Conservation (phyloP, 2,113 vertebrate species). For the Anoura caudifer region DNA sequence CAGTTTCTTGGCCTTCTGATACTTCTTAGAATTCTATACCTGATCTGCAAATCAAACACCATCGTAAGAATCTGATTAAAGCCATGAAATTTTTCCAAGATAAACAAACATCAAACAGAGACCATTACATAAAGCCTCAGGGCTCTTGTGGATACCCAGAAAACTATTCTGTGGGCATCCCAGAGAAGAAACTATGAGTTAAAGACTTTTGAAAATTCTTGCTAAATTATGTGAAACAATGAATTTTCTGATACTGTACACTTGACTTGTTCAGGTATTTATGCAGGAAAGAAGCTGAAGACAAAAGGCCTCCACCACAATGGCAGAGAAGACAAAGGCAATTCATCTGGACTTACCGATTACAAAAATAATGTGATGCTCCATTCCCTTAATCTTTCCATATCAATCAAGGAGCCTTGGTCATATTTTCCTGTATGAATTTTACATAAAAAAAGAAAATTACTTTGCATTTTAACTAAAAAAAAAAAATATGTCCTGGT, state of each 20-base stretch:
- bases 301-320: background rate
- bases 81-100: background rate
- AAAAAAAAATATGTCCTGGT: background rate
- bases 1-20: background rate
- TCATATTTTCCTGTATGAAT: background rate
- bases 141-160: background rate
- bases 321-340: background rate
- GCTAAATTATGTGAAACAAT: background rate
- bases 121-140: background rate
- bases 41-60: constrained; percentile 55
- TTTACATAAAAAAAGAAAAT: constrained; percentile 22
- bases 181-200: background rate
- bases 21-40: constrained; percentile 28
- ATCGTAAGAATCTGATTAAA: constrained; percentile 35
- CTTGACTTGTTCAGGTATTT: background rate
- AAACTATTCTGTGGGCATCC: background rate
- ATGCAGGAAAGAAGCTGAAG: background rate
- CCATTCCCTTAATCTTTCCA: background rate
- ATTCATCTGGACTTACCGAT: background rate
- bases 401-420: background rate
- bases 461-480: background rate
- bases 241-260: background rate
- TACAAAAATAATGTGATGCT: background rate
- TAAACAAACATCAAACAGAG: constrained; percentile 32
- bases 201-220: constrained; percentile 16